Evolutionary conservation across 2,888 invertebrate genomes (phyloP).

Genomic region (Elysia crispata): DNA sequence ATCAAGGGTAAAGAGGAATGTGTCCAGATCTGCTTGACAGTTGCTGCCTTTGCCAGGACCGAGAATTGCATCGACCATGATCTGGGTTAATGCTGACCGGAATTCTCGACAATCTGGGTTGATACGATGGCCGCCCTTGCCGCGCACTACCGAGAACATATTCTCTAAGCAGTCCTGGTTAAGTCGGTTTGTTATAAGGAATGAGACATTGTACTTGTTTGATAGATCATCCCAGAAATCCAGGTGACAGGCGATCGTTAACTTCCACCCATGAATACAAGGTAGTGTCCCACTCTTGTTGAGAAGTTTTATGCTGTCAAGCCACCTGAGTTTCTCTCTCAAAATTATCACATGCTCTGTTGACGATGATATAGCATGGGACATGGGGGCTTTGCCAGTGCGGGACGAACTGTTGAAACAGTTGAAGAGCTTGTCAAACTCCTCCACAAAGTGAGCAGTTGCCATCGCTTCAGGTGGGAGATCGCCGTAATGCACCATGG

Average conservation of each 20-base stretch:
- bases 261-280: constrained; percentile 7
- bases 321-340: not conserved
- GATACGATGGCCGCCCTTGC: not conserved
- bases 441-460: constrained; percentile 12
- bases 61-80: not conserved
- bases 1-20: not conserved
- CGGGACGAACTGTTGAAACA: constrained; percentile 16
- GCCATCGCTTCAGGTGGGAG: not conserved
- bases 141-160: not conserved
- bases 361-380: not conserved
- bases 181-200: not conserved
- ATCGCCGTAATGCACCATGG: not conserved
- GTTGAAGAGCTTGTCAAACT: constrained; percentile 11
- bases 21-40: not conserved
- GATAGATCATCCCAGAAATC: not conserved
- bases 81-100: not conserved
- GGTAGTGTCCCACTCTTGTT: not conserved
- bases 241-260: not conserved
- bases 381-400: not conserved
- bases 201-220: not conserved
- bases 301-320: not conserved
- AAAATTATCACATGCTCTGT: not conserved
- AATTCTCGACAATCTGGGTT: not conserved
- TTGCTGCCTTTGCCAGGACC: not conserved
- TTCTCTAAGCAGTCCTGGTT: constrained; percentile 12